Conservation (phyloP, 2,797 vertebrate genomes). For the Mionectes olivaceus region DNA sequence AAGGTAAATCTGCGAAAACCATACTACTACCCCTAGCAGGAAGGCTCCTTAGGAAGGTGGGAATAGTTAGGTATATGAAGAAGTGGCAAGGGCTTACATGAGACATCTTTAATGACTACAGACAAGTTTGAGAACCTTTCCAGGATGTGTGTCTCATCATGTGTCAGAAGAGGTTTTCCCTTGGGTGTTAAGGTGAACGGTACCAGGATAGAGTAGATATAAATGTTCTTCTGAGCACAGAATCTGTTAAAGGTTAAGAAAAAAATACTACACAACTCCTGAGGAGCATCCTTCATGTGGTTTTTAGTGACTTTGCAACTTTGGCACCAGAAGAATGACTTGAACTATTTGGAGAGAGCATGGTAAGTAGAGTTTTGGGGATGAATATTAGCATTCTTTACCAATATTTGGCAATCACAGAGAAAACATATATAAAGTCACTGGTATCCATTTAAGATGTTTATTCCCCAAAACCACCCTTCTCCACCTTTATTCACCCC, state of each 20-base stretch:
- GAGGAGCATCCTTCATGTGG: background rate
- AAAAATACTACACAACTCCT: background rate
- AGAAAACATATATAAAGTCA: background rate
- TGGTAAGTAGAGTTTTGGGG: accelerated
- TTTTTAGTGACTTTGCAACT: background rate
- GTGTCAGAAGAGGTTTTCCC: background rate
- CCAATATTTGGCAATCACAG: background rate
- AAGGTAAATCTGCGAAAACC: background rate
- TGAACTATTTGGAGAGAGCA: background rate
- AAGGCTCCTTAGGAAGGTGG: background rate
- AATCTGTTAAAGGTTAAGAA: background rate
- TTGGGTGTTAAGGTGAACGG: background rate
- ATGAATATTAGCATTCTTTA: background rate
- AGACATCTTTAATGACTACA: background rate
- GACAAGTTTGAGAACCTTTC: background rate
- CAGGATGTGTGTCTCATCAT: background rate
- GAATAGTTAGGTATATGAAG: background rate
- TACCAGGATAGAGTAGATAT: background rate
- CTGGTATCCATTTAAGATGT: background rate
- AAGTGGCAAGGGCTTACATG: background rate
- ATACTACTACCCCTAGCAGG: background rate
- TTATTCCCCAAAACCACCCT: background rate
- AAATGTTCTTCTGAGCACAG: background rate
- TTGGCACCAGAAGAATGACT: background rate
- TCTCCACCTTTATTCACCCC: background rate